Percentiles rank a stretch among this genome's conserved stretches.
These are phyloP conservation scores for Polyodon spathula DNA, from an alignment of 2,113 vertebrate genomes.

Conservation along the genomic window DNA sequence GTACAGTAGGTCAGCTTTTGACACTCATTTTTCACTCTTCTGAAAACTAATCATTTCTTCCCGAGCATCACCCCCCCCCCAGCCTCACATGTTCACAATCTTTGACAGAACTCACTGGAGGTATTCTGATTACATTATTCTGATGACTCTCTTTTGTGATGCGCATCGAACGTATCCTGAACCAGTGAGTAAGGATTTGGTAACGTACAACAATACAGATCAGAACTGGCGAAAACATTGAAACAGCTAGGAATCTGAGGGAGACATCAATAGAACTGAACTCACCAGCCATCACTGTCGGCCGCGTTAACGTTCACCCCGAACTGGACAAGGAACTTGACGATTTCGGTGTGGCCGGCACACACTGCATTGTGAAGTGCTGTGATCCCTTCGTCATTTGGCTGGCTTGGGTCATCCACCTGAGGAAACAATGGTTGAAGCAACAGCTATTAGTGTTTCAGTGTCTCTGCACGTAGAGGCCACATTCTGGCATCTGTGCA, in stretches of 20 bases:
- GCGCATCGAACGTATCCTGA: no score
- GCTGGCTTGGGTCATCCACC: conserved; percentile 92
- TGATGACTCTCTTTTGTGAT: no score
- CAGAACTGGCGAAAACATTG: neutral
- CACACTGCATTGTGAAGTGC: conserved; percentile 95
- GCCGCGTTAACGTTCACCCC: conserved; percentile 94
- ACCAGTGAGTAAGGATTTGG: neutral
- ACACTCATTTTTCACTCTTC: no score
- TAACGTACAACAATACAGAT: neutral
- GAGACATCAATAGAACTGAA: neutral
- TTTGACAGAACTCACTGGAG: no score
- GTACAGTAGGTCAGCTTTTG: no score
- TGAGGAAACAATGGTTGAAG: conserved; percentile 26
- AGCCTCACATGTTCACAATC: no score
- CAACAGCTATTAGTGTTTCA: no score
- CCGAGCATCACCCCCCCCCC: no score
- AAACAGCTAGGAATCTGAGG: neutral
- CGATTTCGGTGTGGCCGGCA: conserved; percentile 88
- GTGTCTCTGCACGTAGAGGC: no score
- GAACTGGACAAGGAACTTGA: conserved; percentile 94
- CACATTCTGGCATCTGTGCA: no score
- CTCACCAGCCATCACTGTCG: conserved; percentile 94
- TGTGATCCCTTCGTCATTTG: conserved; percentile 94
- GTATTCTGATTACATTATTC: no score
- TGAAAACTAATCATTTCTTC: no score